Base-by-base conservation (phyloP, 2,797 vertebrate genomes). In the Tamandua tetradactyla region DNA sequence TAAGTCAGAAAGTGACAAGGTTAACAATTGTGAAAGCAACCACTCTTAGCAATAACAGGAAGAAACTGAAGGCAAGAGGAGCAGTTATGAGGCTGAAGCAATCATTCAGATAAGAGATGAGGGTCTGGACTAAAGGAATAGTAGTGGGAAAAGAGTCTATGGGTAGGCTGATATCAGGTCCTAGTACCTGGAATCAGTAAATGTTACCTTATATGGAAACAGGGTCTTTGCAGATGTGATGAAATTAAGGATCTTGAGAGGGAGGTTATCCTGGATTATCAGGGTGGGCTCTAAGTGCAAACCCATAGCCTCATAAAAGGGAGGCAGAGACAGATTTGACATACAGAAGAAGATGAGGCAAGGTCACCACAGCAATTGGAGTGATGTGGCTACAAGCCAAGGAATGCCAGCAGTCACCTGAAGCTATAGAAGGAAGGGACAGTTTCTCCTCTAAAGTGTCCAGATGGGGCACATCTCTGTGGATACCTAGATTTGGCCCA, bases 31-130 rank as follows among this genome's bases (percentile, higher is more conserved):
- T 91, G 30, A 79, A 52, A 75, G 55, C 23, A n/a, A 72, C 40
- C 22, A 44, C 55, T 83, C 61, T 94, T 78, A n/a, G 40, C 4
- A 23, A 76, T 25, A 44, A 57, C 42, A 22, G n/a, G 25, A 66
- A 83, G n/a, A 93, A n/a, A 75, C 12, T n/a, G 15, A 90, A 92
- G 69, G 5, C 22, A 57, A 64, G 55, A 87, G 90, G n/a, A 69
- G 2, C 49, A 52, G 2, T 55, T 37, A 88, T 15, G 42, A 93
- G 30, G 12, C 52, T 18, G n/a, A 94, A 40, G 13, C 52, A 47
- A 30, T 69, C 42, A n/a, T 66, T 69, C 35, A 44, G 62, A 47
- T 59, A 71, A 64, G 74, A 83, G 49, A 22, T 30, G 68, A 85
- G 37, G 4, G 7, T 42, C 40, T 18, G 23, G 37, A 66, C 17